Percentiles rank a stretch among this genome's conserved stretches.
Conservation (phyloP, 2,113 vertebrate genomes). For the Echinops telfairi region DNA sequence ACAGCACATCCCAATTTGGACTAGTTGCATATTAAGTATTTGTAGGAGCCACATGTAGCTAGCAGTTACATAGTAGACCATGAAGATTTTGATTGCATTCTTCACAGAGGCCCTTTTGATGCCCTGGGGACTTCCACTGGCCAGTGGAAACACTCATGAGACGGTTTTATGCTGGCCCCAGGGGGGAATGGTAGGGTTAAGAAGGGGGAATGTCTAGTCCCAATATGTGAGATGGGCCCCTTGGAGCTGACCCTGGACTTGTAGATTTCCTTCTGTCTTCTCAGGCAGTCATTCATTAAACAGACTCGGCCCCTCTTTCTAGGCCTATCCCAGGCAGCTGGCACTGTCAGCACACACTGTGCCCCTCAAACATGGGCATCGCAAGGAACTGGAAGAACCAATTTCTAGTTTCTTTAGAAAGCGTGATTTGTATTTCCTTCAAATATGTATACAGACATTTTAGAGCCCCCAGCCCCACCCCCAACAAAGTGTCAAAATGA, state of each 20-base stretch:
- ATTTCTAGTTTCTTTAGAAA: constrained; percentile 26
- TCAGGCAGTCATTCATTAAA: background rate
- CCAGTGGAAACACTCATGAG: background rate
- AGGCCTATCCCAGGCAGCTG: background rate
- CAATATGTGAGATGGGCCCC: background rate
- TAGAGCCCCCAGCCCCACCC: background rate
- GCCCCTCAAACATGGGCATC: background rate
- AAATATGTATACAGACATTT: background rate
- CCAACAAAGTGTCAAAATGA: background rate
- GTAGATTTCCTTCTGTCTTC: background rate
- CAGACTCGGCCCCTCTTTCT: background rate
- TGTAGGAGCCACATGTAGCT: background rate
- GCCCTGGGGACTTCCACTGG: background rate
- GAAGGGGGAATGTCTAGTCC: background rate
- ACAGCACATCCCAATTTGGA: background rate
- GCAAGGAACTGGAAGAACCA: constrained; percentile 14
- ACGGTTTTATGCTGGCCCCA: background rate
- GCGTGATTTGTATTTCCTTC: constrained; percentile 40
- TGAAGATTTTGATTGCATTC: background rate
- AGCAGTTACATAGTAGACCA: background rate
- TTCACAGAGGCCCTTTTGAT: background rate
- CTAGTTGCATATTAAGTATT: background rate
- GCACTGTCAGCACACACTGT: background rate
- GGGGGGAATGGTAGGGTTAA: background rate
- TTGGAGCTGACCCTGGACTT: background rate